These are phyloP conservation scores for Karalla daura DNA, from an alignment of 2,797 vertebrate genomes.

Conservation along the genomic window DNA sequence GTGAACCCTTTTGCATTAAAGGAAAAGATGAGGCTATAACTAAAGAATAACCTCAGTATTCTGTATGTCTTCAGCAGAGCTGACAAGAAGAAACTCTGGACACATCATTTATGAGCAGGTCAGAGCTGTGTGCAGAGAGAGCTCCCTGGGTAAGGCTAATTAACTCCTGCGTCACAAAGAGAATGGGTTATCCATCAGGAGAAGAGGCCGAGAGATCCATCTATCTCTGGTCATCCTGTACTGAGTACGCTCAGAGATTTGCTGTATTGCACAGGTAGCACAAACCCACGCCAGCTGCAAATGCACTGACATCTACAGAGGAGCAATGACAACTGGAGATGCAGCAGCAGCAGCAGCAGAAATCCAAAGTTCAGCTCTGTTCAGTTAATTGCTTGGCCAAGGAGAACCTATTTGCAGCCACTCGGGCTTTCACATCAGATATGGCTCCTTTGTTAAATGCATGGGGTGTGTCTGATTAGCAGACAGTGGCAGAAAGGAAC, in stretches of 20 bases:
- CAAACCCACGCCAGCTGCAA: slow-evolving; percentile 32
- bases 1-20: background rate
- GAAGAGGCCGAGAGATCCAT: slow-evolving; percentile 50
- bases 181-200: slow-evolving; percentile 64
- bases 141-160: slow-evolving; percentile 63
- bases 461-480: slow-evolving; percentile 5
- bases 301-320: slow-evolving; percentile 1
- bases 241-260: slow-evolving; percentile 19
- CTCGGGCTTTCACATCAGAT: slow-evolving; percentile 1
- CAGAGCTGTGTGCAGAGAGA: slow-evolving; percentile 29
- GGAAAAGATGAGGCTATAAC: background rate
- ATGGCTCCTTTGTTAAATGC: slow-evolving; percentile 12
- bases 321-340: slow-evolving; percentile 22
- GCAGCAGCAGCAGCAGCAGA: background rate
- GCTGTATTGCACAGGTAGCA: slow-evolving; percentile 56
- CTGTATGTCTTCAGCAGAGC: slow-evolving; percentile 27
- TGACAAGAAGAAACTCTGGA: slow-evolving; percentile 36
- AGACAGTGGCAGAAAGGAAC: slow-evolving; percentile 24
- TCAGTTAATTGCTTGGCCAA: slow-evolving; percentile 25
- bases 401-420: slow-evolving; percentile 22
- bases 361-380: slow-evolving; percentile 1
- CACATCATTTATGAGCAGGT: slow-evolving; percentile 47
- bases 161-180: slow-evolving; percentile 56
- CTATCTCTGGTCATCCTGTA: slow-evolving; percentile 39
- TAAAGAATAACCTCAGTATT: too few species aligned